Conservation (phyloP, 2,113 vertebrate genomes). For the Otis tarda region DNA sequence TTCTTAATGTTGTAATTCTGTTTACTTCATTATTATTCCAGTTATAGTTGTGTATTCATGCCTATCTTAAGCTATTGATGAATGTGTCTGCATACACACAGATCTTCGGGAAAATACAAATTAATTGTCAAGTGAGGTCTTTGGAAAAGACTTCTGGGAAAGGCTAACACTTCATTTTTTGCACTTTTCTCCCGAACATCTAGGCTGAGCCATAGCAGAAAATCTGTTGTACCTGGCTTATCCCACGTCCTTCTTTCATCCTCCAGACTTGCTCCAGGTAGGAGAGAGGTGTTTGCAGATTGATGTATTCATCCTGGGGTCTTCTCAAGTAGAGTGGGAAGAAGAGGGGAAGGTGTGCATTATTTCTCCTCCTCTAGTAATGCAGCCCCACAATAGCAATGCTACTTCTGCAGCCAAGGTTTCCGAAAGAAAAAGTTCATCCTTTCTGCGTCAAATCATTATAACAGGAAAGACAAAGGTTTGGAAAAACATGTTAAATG, state of each 20-base stretch:
- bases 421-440: neutral
- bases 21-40: slow-evolving; percentile 60
- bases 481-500: slow-evolving; percentile 32
- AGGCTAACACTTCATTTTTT: neutral
- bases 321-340: neutral
- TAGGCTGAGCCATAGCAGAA: neutral
- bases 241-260: neutral
- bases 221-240: neutral
- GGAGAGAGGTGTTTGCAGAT: neutral
- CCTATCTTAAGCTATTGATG: neutral
- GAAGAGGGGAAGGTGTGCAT: neutral
- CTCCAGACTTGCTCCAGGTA: neutral
- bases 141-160: neutral
- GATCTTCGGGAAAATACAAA: neutral
- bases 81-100: neutral
- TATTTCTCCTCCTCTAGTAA: neutral
- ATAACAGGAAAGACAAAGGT: slow-evolving; percentile 36
- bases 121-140: neutral
- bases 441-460: neutral
- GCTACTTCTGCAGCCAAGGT: neutral
- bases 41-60: slow-evolving; percentile 15
- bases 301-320: neutral
- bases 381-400: neutral
- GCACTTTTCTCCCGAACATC: neutral
- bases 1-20: slow-evolving; percentile 35